Conservation (phyloP, 2,113 vertebrate genomes). For the Bostrychus sinensis region DNA sequence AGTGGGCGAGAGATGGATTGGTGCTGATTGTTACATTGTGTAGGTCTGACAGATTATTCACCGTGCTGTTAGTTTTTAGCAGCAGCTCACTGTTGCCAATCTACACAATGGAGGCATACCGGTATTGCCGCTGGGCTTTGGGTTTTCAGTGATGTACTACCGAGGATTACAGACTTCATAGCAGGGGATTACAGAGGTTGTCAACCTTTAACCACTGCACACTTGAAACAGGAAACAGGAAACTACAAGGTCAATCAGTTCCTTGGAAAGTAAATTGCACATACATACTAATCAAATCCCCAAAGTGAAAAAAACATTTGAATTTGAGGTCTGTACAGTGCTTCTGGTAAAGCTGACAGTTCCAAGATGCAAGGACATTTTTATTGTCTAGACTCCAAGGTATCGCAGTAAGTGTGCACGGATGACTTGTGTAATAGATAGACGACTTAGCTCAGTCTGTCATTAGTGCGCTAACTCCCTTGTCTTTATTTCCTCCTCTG, state of each 20-base stretch:
- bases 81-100: conserved; percentile 64
- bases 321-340: conserved; percentile 22
- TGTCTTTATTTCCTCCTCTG: conserved; percentile 21
- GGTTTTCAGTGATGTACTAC: conserved; percentile 62
- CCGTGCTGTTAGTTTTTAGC: conserved; percentile 71
- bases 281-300: conserved; percentile 52
- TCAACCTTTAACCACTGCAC: conserved; percentile 56
- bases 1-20: conserved; percentile 50
- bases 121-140: conserved; percentile 53
- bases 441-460: conserved; percentile 15
- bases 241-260: conserved; percentile 49
- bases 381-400: not conserved
- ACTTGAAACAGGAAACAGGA: conserved; percentile 40
- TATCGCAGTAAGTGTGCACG: conserved; percentile 1
- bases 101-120: conserved; percentile 70
- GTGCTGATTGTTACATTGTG: conserved; percentile 70
- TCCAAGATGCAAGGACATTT: conserved; percentile 3
- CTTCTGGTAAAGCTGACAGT: not conserved
- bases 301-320: conserved; percentile 26
- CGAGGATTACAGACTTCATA: conserved; percentile 62
- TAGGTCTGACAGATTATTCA: conserved; percentile 72
- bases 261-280: conserved; percentile 38
- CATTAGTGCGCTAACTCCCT: conserved; percentile 29
- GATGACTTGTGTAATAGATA: conserved; percentile 7
- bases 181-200: conserved; percentile 56